Evolutionary conservation across 2,888 invertebrate genomes (phyloP).

Genomic region (Apamea epomidion): DNA sequence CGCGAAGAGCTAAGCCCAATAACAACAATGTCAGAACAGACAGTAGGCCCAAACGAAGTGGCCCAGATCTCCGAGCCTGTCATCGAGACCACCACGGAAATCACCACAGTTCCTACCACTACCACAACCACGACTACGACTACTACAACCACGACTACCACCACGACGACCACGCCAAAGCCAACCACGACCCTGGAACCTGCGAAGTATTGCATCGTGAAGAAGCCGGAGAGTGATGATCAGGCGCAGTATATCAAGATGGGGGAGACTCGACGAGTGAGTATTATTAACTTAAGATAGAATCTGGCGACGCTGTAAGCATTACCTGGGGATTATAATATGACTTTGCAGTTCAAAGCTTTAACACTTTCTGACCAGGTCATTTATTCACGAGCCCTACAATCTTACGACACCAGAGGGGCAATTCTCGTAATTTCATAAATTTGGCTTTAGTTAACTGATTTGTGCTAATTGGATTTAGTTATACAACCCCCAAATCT

Average conservation of each 20-base stretch:
- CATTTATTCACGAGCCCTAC: no score
- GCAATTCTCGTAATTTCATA: no score
- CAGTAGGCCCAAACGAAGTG: conserved; percentile 82
- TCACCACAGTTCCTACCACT: conserved; percentile 78
- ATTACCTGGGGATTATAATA: no score
- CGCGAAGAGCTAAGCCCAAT: conserved; percentile 83
- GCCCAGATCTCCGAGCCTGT: conserved; percentile 86
- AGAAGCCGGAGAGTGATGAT: conserved; percentile 95
- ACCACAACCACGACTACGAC: conserved; percentile 77
- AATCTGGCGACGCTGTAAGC: no score
- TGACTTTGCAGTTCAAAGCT: no score
- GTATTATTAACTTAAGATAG: conserved; percentile 63
- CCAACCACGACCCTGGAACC: conserved; percentile 91
- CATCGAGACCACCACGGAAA: conserved; percentile 80
- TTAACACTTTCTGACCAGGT: no score
- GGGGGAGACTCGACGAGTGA: conserved; percentile 96
- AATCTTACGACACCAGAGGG: no score
- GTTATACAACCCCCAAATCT: no score
- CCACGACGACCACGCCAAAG: conserved; percentile 87
- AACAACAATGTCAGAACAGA: conserved; percentile 87
- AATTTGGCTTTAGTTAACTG: no score
- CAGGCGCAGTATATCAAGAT: conserved; percentile 94
- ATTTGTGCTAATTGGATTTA: no score
- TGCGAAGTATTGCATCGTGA: conserved; percentile 94
- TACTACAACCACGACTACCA: conserved; percentile 85